These are phyloP conservation scores for Forbesichthys agassizii DNA, from an alignment of 2,113 vertebrate genomes.

Conservation along the genomic window DNA sequence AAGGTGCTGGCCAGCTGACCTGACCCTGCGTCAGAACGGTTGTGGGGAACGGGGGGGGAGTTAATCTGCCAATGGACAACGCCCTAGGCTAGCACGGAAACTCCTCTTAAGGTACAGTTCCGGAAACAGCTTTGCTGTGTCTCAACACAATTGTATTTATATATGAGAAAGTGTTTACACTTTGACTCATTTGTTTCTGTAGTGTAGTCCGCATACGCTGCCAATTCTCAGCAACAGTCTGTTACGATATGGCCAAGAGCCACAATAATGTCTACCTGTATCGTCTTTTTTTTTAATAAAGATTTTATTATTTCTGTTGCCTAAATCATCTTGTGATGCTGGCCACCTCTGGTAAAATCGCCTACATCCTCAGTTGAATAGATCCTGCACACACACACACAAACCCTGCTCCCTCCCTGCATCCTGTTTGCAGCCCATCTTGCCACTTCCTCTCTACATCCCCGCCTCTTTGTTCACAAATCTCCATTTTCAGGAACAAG, in stretches of 20 bases:
- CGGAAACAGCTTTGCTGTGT: slow-evolving; percentile 17
- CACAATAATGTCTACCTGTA: background rate
- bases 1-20: slow-evolving; percentile 60
- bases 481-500: slow-evolving; percentile 24
- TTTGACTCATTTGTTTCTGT: slow-evolving; percentile 2
- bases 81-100: slow-evolving; percentile 59
- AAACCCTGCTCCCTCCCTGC: background rate
- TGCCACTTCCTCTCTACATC: background rate
- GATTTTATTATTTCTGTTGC: too few relatives aligned
- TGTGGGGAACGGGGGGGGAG: background rate
- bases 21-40: slow-evolving; percentile 1
- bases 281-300: too few relatives aligned
- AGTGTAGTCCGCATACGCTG: too few relatives aligned
- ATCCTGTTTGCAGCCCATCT: background rate
- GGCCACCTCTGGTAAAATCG: too few relatives aligned
- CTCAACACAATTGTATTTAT: background rate
- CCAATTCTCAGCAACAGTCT: too few relatives aligned
- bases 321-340: too few relatives aligned
- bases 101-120: slow-evolving; percentile 55
- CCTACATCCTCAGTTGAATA: too few relatives aligned
- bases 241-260: too few relatives aligned
- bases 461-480: background rate
- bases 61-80: slow-evolving; percentile 61
- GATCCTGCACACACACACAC: too few relatives aligned
- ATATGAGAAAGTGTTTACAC: background rate